Base-by-base conservation (phyloP, 2,113 vertebrate genomes). In the Rhadina sibilatrix region DNA sequence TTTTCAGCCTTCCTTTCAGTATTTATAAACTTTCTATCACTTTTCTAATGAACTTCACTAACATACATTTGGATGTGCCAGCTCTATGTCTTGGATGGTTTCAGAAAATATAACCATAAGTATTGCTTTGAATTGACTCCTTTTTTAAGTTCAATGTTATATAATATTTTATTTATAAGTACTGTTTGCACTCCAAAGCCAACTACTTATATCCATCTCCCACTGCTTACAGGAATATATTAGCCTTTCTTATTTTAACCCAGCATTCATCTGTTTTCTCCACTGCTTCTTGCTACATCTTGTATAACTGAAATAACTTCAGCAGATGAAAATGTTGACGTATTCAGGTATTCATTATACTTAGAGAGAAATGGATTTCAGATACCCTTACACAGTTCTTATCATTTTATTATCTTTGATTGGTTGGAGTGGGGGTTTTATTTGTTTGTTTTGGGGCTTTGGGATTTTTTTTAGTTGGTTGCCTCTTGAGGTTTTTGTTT, bases 91-190 rank as follows among this genome's bases (percentile, higher is more conserved):
- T 66, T 78, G 42, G 8, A 65, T 74, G 4, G 21, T 78, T 86
- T 78, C 52, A 71, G 17, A 56, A 81, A 81, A 85, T 46, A 6
- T 5, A 40, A 42, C 21, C 18, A 28, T 69, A 87, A 65, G 6
- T 85, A 46, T 57, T 88, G 17, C 42, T 94, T 85, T 83, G 18
- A 82, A 85, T 61, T 80, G 2, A 10, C 18, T 82, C 64, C 4
- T 74, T 80, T 91, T 94, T 93, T 54, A 82, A 66, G 40, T 89
- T 87, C 33, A 17, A 7, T 2, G 1, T 84, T 81, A 72, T 44
- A 35, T 57, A 35, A 46, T 68, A 69, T 74, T 91, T 82, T 96
- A 94, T 89, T 95, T 96, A 84, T 85, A 89, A 83, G 65, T 74
- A 65, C 12, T 5, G 8, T 78, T 90, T 90, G 9, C 53, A 61